phyloP scores from a whole-genome alignment of 2,113 vertebrate species.

The Grantiella picta region DNA sequence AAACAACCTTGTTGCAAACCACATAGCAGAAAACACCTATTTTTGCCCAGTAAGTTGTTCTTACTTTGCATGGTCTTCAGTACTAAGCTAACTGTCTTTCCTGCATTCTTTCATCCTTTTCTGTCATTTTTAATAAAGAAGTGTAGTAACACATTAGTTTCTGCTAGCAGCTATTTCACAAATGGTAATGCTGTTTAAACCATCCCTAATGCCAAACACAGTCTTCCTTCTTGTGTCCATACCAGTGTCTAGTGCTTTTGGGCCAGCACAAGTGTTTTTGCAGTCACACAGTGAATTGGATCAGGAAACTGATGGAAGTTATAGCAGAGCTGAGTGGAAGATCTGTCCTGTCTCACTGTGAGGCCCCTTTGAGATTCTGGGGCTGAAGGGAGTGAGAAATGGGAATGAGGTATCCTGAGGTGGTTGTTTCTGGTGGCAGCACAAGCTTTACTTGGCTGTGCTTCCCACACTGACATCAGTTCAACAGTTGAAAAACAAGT shows the following conservation, averaged over 20 bases:
- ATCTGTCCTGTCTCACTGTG: background rate
- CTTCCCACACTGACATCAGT: background rate
- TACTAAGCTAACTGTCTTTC: background rate
- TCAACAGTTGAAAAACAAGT: background rate
- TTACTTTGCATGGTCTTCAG: background rate
- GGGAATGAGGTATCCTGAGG: background rate
- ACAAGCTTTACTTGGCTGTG: background rate
- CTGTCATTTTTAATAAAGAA: background rate
- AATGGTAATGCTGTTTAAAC: background rate
- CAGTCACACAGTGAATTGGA: background rate
- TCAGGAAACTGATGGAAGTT: background rate
- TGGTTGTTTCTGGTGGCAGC: background rate
- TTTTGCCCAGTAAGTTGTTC: slow-evolving; percentile 91
- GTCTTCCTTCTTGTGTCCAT: background rate
- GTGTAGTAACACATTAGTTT: background rate
- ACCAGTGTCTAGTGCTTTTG: background rate
- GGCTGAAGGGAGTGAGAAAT: background rate
- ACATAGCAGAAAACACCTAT: slow-evolving; percentile 92
- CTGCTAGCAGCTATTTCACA: background rate
- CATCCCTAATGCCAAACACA: background rate
- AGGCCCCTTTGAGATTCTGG: background rate
- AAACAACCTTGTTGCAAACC: slow-evolving; percentile 86
- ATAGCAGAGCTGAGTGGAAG: background rate
- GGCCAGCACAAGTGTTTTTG: background rate
- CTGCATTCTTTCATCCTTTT: background rate